Base-by-base conservation (phyloP, 2,113 vertebrate genomes). In the Syngnathus typhle region DNA sequence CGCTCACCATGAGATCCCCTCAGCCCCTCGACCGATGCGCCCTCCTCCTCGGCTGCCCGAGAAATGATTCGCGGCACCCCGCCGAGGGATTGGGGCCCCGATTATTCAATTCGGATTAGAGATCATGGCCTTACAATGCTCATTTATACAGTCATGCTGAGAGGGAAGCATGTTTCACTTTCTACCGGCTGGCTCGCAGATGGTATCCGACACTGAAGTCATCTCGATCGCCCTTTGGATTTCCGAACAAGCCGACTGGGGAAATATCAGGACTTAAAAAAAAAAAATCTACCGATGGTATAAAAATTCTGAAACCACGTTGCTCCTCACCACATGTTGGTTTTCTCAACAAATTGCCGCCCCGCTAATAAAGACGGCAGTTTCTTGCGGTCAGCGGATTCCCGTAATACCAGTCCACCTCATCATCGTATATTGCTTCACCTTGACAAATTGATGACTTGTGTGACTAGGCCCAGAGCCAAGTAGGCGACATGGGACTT, bases 101-200 rank as follows among this genome's bases (percentile, higher is more conserved):
- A 82, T 88, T 86, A 88, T 88, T 87, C 82, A 72, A 85, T 88
- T 86, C 81, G 77, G 79, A 87, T 89, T 88, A 87, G 61, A 82
- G 71, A 81, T 84, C 60, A 49, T 68, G 54, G 63, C 79, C 81
- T 78, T 43, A 64, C 67, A 39, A 66, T 60, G 83, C 65, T 69
- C 8, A 64, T 82, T 87, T 81, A 71, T 77, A 68, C n/a, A 74
- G 56, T 38, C 84, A 62, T 80, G 84, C 82, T 87, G 85, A 76
- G 82, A 86, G 75, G 27, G 78, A 75, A 74, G 49, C 71, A 64
- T 72, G 83, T 83, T 58, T 87, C 70, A 0, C 84, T 89, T 85
- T 85, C 80, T 21, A 19, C 60, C 60, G 52, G 54, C 56, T 18
- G 59, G 51, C 62, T 67, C 5, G 11, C 74, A 72, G 65, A 73